Percentiles rank a stretch among this genome's conserved stretches.
phyloP scores from a whole-genome alignment of 2,797 vertebrate genomes.

The Delichon dasypus region DNA sequence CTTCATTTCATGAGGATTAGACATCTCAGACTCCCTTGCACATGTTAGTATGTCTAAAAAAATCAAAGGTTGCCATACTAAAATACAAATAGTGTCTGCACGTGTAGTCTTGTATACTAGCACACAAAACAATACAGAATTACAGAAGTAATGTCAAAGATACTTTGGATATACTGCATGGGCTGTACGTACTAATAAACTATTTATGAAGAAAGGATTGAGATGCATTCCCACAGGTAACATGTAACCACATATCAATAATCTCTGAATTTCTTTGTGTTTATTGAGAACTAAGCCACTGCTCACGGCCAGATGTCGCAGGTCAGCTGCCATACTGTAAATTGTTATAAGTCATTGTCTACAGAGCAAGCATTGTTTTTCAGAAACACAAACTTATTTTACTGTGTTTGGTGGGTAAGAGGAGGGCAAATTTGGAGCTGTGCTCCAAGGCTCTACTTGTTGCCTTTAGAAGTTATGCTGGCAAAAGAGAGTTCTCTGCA shows the following conservation, averaged over 20 bases:
- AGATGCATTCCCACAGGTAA: not conserved
- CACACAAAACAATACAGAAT: not conserved
- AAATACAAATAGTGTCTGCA: not conserved
- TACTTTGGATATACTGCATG: not conserved
- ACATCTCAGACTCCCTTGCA: not conserved
- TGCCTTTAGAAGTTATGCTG: not conserved
- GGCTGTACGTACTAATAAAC: not conserved
- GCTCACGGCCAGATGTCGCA: accelerated
- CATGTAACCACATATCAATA: not conserved
- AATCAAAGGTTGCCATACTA: not conserved
- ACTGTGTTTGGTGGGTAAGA: not conserved
- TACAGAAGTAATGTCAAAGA: not conserved
- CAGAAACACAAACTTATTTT: not conserved
- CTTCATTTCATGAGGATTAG: not conserved
- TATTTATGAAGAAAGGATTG: not conserved
- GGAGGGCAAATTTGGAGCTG: not conserved
- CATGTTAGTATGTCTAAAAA: not conserved
- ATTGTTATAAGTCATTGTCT: not conserved
- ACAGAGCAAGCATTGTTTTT: not conserved
- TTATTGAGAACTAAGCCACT: not conserved
- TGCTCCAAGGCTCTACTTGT: not conserved
- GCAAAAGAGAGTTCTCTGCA: not conserved
- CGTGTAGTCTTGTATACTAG: not conserved
- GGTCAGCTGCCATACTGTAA: not conserved
- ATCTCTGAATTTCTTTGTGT: not conserved